These are phyloP conservation scores for Lapara coniferarum DNA, from an alignment of 2,888 invertebrate genomes.

Conservation along the genomic window DNA sequence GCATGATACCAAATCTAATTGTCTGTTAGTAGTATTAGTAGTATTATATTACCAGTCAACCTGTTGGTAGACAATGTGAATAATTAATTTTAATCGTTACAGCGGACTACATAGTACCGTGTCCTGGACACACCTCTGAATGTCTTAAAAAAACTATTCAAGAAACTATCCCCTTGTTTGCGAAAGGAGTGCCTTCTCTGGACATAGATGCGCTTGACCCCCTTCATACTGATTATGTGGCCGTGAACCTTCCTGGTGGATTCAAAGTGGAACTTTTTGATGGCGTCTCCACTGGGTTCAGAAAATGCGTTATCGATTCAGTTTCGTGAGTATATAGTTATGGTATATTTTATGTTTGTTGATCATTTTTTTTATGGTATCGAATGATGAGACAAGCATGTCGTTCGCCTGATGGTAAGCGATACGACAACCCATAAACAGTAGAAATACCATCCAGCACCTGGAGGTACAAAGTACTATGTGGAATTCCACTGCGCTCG, in stretches of 20 bases:
- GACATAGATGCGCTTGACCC: conserved; percentile 58
- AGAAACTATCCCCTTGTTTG: conserved; percentile 56
- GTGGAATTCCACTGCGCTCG: too few species aligned
- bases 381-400: too few species aligned
- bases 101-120: conserved; percentile 58
- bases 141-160: conserved; percentile 61
- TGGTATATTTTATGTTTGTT: background rate
- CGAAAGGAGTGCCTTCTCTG: conserved; percentile 60
- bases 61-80: too few species aligned
- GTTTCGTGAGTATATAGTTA: conserved; percentile 50
- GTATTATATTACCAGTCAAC: too few species aligned
- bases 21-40: too few species aligned
- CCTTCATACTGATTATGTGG: conserved; percentile 45
- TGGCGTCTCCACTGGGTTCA: conserved; percentile 61
- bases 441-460: too few species aligned
- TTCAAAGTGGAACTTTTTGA: conserved; percentile 58
- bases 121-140: conserved; percentile 55
- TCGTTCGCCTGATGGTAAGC: too few species aligned
- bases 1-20: too few species aligned
- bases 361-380: conserved; percentile 27
- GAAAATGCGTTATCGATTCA: conserved; percentile 61
- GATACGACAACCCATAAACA: too few species aligned
- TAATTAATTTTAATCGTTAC: conserved; percentile 32
- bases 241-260: conserved; percentile 56
- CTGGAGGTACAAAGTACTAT: too few species aligned